phyloP scores from a whole-genome alignment of 2,113 vertebrate genomes.

The Diadophis punctatus region DNA sequence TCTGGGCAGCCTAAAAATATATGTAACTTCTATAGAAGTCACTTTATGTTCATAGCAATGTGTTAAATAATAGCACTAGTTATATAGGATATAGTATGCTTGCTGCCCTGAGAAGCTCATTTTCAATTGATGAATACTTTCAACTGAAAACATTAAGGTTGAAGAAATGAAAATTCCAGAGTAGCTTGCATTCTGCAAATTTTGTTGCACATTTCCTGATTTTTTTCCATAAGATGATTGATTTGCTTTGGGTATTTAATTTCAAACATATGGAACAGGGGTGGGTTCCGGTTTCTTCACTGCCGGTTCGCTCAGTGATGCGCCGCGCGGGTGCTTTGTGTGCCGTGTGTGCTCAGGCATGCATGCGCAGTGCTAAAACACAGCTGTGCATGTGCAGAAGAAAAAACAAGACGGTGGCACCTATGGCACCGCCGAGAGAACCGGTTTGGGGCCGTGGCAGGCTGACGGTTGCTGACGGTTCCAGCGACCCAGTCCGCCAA shows the following conservation, averaged over 20 bases:
- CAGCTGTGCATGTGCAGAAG: no score
- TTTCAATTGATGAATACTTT: neutral
- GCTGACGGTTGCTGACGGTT: no score
- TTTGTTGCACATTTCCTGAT: neutral
- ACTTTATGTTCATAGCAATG: neutral
- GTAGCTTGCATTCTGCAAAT: neutral
- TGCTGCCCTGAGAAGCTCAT: neutral
- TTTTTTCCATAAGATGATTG: neutral
- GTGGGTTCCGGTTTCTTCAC: no score
- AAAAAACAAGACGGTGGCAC: no score
- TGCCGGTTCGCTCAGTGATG: no score
- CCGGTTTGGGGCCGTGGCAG: no score
- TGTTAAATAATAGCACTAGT: neutral
- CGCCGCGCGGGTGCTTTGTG: no score
- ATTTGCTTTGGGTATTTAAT: neutral
- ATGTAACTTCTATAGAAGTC: neutral
- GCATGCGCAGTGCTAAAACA: no score
- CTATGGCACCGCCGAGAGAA: no score
- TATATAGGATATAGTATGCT: neutral
- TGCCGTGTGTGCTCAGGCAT: no score
- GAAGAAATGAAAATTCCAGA: neutral
- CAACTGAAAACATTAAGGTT: neutral
- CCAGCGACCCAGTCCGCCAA: no score
- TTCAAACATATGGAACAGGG: neutral
- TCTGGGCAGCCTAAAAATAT: neutral